phyloP scores from a whole-genome alignment of 2,888 invertebrate genomes.

The Trissolcus brochymenae region DNA sequence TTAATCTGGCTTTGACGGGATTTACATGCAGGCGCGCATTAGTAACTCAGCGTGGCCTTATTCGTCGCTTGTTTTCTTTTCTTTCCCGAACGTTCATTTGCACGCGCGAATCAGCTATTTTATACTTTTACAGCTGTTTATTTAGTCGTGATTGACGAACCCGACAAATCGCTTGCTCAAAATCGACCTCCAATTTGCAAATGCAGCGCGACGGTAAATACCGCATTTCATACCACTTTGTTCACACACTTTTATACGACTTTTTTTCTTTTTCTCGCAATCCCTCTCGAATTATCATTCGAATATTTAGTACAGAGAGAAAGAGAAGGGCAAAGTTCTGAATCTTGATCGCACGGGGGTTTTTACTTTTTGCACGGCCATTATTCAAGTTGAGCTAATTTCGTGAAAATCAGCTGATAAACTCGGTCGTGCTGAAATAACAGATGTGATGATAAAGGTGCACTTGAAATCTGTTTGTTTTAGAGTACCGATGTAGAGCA shows the following conservation, averaged over 20 bases:
- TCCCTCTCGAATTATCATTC: constrained; percentile 22
- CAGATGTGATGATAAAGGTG: constrained; percentile 52
- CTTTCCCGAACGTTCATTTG: constrained; percentile 13
- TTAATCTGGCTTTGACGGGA: constrained; percentile 69
- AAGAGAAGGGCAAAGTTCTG: not conserved
- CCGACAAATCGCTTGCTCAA: constrained; percentile 23
- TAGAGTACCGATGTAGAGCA: constrained; percentile 46
- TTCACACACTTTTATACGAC: not conserved
- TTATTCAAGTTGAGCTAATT: constrained; percentile 53
- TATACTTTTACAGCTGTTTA: constrained; percentile 38
- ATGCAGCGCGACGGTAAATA: constrained; percentile 33
- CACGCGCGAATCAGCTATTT: constrained; percentile 10
- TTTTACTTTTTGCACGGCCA: constrained; percentile 21
- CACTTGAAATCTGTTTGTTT: constrained; percentile 53
- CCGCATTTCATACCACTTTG: constrained; percentile 31
- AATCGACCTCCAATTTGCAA: constrained; percentile 46
- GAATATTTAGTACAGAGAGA: constrained; percentile 27
- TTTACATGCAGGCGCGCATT: constrained; percentile 46
- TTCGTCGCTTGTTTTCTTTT: constrained; percentile 24
- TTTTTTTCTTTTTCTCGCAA: constrained; percentile 4
- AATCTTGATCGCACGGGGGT: constrained; percentile 18
- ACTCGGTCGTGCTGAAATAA: constrained; percentile 53
- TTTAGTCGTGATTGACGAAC: constrained; percentile 47
- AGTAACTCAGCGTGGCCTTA: constrained; percentile 42
- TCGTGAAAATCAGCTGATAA: constrained; percentile 49